Evolutionary conservation across 2,888 invertebrate species (phyloP).

Genomic region (Carpatolechia fugitivella): DNA sequence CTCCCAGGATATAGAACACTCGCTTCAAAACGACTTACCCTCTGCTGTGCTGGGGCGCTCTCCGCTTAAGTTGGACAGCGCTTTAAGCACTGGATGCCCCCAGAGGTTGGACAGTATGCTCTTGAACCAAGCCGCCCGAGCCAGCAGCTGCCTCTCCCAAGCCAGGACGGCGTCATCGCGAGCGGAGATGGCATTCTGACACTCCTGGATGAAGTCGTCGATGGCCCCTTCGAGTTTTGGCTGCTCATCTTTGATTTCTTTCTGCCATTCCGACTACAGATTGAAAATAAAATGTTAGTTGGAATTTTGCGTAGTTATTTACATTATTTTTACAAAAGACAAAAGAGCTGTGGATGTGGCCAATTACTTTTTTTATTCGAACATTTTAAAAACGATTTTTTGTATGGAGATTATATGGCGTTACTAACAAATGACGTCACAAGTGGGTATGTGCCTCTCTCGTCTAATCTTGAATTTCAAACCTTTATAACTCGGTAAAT

Average conservation of each 20-base stretch:
- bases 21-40: slow-evolving; percentile 38
- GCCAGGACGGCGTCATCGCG: slow-evolving; percentile 48
- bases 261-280: slow-evolving; percentile 65
- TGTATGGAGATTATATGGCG: no score
- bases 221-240: slow-evolving; percentile 49
- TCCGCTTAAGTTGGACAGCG: slow-evolving; percentile 76
- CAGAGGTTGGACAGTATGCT: slow-evolving; percentile 71
- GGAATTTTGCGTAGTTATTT: no score
- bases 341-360: no score
- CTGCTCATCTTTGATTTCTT: slow-evolving; percentile 51
- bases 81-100: slow-evolving; percentile 77
- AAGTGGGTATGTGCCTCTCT: no score
- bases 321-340: no score
- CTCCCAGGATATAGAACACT: no score
- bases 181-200: slow-evolving; percentile 49
- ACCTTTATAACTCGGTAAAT: no score
- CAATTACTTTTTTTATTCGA: no score
- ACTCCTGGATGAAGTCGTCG: slow-evolving; percentile 51
- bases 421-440: no score
- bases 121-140: slow-evolving; percentile 79
- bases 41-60: slow-evolving; percentile 59
- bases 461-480: no score
- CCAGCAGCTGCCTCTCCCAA: slow-evolving; percentile 66
- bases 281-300: background rate
- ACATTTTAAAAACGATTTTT: no score